A percentile compares a stretch with the other conserved stretches of the same genome.
phyloP scores from a whole-genome alignment of 1,140 invertebrate genomes.

The Lerema accius region DNA sequence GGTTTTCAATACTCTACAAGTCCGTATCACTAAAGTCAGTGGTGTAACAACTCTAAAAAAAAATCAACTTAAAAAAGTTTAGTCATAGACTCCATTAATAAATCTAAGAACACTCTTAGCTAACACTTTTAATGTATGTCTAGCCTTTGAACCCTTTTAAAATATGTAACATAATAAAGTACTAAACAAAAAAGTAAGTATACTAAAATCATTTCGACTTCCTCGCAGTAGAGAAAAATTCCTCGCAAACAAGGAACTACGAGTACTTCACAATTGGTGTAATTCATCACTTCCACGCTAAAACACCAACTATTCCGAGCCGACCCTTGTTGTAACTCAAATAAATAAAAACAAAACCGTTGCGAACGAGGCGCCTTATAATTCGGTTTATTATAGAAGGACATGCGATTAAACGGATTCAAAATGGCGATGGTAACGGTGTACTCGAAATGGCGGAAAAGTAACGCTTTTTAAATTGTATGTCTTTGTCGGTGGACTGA shows the following conservation, averaged over 20 bases:
- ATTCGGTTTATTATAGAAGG: conserved; percentile 52
- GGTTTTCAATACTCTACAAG: no score
- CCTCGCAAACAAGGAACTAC: neutral
- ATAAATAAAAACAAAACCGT: conserved; percentile 38
- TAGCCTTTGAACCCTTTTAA: no score
- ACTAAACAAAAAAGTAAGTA: neutral
- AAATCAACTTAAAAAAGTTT: no score
- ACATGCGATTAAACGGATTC: conserved; percentile 47
- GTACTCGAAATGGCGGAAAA: conserved; percentile 13
- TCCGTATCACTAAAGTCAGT: no score
- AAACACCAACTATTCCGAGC: conserved; percentile 7
- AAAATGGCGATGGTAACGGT: conserved; percentile 45
- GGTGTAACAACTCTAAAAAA: no score
- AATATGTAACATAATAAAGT: no score
- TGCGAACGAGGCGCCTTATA: conserved; percentile 43
- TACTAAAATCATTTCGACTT: neutral
- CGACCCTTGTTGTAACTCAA: conserved; percentile 28
- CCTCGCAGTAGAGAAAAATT: neutral
- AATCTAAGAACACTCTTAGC: no score
- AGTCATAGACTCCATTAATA: no score
- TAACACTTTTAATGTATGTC: no score
- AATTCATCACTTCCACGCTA: conserved; percentile 19
- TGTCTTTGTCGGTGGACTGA: conserved; percentile 5
- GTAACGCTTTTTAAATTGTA: conserved; percentile 22
- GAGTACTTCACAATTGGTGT: neutral